Conservation (phyloP, 1,140 invertebrate genomes). For the Pollicipes pollicipes region DNA sequence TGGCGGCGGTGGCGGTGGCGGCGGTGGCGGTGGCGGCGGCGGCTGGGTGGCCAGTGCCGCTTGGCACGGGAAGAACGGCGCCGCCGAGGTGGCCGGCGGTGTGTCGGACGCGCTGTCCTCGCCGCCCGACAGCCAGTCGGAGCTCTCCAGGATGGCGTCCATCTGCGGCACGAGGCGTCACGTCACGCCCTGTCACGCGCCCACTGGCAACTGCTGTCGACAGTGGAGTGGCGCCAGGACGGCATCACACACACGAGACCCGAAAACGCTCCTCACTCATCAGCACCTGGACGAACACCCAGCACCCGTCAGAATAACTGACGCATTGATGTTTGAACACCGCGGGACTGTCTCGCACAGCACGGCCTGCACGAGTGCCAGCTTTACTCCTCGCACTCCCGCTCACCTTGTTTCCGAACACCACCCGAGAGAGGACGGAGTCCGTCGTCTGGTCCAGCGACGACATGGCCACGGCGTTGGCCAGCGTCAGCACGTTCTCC, state of each 20-base stretch:
- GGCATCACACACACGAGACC: too few species aligned
- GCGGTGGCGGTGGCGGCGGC: background rate
- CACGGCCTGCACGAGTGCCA: constrained; percentile 19
- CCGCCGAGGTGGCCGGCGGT: background rate
- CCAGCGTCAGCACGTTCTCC: constrained; percentile 63
- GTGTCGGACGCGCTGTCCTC: background rate
- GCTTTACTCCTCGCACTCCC: constrained; percentile 16
- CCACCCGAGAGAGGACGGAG: background rate
- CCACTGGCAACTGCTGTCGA: too few species aligned
- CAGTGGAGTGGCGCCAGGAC: too few species aligned
- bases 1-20: too few species aligned
- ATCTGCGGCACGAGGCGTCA: background rate
- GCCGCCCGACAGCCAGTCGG: constrained; percentile 2
- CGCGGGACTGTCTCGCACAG: too few species aligned
- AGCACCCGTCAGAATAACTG: too few species aligned
- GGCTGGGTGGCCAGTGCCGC: background rate
- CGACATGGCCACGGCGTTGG: constrained; percentile 44
- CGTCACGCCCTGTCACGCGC: too few species aligned
- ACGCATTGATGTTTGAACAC: too few species aligned
- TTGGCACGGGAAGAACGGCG: background rate
- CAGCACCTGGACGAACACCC: too few species aligned
- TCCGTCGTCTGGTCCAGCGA: constrained; percentile 11
- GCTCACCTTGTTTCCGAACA: constrained; percentile 11
- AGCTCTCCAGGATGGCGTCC: constrained; percentile 1
- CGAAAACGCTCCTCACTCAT: too few species aligned